Conservation (phyloP, 2,113 vertebrate genomes). For the Procapra przewalskii region DNA sequence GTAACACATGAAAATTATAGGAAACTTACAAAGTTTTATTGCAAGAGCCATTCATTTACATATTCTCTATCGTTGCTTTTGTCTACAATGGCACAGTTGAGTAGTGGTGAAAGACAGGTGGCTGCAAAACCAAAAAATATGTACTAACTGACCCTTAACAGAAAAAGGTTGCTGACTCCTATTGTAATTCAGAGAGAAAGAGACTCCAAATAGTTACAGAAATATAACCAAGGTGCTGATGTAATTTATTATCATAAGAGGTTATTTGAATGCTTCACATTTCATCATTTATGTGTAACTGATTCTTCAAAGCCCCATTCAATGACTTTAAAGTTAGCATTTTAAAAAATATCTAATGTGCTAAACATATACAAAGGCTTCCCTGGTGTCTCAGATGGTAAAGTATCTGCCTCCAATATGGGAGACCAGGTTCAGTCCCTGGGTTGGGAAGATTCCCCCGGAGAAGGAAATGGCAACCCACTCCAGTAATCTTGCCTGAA, state of each 20-base stretch:
- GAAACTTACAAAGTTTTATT: background rate
- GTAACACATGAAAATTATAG: background rate
- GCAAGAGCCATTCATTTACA: background rate
- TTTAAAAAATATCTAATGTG: background rate
- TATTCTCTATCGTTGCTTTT: background rate
- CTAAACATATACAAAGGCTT: background rate
- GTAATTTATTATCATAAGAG: background rate
- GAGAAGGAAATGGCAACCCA: background rate
- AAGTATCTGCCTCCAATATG: background rate
- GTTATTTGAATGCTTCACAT: background rate
- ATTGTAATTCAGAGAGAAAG: background rate
- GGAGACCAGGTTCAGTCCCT: background rate
- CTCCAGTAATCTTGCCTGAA: background rate
- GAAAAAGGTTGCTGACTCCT: background rate
- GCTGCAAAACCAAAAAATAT: background rate
- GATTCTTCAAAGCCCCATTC: background rate
- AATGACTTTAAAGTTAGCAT: background rate
- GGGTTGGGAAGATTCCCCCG: background rate
- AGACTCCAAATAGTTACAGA: background rate
- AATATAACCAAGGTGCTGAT: background rate
- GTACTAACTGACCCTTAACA: background rate
- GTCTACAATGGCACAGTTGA: background rate
- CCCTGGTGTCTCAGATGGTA: background rate
- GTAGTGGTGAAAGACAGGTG: background rate
- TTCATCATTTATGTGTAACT: background rate